A percentile compares a stretch with the other conserved stretches of the same genome.
Evolutionary conservation across 2,113 vertebrate species (phyloP).

Genomic region (rabbit (Oryctolagus cuniculus)): DNA sequence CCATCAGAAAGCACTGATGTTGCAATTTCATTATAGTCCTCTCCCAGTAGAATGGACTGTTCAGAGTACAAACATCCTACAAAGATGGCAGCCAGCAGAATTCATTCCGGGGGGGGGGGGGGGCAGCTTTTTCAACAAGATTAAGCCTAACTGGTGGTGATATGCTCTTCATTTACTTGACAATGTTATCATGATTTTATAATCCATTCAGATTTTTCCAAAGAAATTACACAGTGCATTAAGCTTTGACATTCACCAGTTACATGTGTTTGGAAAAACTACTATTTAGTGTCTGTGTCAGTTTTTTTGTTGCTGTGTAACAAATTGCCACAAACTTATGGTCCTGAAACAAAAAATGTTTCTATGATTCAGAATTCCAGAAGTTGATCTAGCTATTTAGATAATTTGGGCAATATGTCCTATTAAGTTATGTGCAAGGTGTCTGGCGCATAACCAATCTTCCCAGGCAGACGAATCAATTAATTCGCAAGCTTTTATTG

Average conservation of each 20-base stretch:
- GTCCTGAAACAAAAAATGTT: background rate
- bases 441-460: too few species aligned
- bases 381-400: background rate
- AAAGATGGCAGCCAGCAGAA: constrained; percentile 74
- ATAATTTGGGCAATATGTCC: background rate
- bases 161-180: constrained; percentile 62
- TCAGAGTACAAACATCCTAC: constrained; percentile 44
- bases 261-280: background rate
- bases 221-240: constrained; percentile 27
- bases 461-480: too few species aligned
- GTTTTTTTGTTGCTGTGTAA: background rate
- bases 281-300: background rate
- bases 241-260: background rate
- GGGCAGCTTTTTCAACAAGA: constrained; percentile 53
- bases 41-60: constrained; percentile 25
- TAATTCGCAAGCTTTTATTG: too few species aligned
- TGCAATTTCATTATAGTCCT: constrained; percentile 53
- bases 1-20: constrained; percentile 63
- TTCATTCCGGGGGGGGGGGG: background rate
- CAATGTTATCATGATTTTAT: background rate
- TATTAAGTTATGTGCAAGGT: background rate
- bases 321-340: background rate
- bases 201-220: constrained; percentile 58
- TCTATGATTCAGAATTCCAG: background rate
- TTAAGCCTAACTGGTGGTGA: constrained; percentile 73